Base-by-base conservation (phyloP, 2,113 vertebrate genomes). In the Illadopsis cleaveri region DNA sequence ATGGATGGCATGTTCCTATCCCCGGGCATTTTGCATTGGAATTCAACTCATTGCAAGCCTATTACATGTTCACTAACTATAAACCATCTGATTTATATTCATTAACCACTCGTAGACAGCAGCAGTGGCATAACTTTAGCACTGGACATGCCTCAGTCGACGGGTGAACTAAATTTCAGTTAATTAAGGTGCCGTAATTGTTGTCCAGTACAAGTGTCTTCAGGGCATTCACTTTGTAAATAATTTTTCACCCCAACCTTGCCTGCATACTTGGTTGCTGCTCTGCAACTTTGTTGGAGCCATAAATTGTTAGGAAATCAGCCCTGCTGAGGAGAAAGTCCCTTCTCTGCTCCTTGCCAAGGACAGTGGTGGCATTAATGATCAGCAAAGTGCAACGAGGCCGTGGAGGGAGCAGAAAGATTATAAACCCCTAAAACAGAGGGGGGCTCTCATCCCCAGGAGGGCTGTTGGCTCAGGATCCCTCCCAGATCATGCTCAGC, bases 31-130 rank as follows among this genome's bases (percentile, higher is more conserved):
- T 97, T 93, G 86, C 98, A 98, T 98, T 98, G 98, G 98, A 98
- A 98, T 98, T 98, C 98, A 96, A 94, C 96, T 98, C 97, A 73
- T 97, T 98, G 97, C 97, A 96, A 98, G 92, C 95, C 97, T 95
- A 98, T 98, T 98, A 98, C 97, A 96, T 86, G 97, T 98, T 98
- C 92, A 83, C 98, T 98, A 98, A 98, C 98, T 98, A 98, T 98
- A 98, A 98, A 98, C 98, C 96, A 98, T 98, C 98, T 98, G 98
- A 98, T 98, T 98, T 98, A 98, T 98, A 98, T 98, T 98, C 98
- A 98, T 98, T 98, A 98, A 98, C 98, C 96, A 98, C 97, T 97
- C 83, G 81, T 92, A 98, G 97, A 98, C 97, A 98, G 97, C 91
- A 94, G 96, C 93, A 88, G 96, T 95, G 93, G 75, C 96, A 96